phyloP scores from a whole-genome alignment of 2,113 vertebrate species.

The Xyrauchen texanus region DNA sequence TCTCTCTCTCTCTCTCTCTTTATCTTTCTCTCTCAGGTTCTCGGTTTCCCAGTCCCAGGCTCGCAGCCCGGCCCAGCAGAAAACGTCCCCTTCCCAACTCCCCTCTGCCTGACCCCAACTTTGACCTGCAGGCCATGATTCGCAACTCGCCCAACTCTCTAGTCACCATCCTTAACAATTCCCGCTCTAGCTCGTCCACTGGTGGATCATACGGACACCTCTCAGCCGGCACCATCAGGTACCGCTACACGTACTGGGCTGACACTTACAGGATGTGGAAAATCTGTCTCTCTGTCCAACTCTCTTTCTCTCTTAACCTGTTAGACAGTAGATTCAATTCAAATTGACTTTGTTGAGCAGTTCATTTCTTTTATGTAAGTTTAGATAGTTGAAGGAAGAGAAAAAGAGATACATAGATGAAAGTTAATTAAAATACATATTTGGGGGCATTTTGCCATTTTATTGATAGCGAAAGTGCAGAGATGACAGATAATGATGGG shows the following conservation, averaged over 20 bases:
- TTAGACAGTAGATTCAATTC: no score
- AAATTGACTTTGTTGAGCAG: no score
- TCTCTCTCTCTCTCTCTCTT: not conserved
- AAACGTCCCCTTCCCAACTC: conserved; percentile 94
- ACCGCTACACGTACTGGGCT: conserved; percentile 21
- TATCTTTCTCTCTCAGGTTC: conserved; percentile 69
- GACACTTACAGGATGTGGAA: not conserved
- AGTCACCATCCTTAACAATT: conserved; percentile 96
- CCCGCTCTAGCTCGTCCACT: conserved; percentile 95
- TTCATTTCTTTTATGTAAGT: no score
- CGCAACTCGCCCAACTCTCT: conserved; percentile 95
- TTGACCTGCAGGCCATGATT: conserved; percentile 98
- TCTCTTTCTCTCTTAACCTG: no score
- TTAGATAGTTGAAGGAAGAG: no score
- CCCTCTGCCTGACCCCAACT: conserved; percentile 91
- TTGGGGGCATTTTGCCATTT: no score
- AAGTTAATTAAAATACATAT: no score
- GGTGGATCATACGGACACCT: conserved; percentile 97
- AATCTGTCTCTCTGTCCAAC: no score
- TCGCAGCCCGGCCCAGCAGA: conserved; percentile 87
- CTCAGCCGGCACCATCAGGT: conserved; percentile 97
- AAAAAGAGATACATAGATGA: no score
- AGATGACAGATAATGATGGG: no score
- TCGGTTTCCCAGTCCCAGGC: conserved; percentile 88
- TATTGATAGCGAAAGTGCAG: no score